These are phyloP conservation scores for Erpobdella octoculata DNA, from an alignment of 2,888 invertebrate species.

Conservation along the genomic window DNA sequence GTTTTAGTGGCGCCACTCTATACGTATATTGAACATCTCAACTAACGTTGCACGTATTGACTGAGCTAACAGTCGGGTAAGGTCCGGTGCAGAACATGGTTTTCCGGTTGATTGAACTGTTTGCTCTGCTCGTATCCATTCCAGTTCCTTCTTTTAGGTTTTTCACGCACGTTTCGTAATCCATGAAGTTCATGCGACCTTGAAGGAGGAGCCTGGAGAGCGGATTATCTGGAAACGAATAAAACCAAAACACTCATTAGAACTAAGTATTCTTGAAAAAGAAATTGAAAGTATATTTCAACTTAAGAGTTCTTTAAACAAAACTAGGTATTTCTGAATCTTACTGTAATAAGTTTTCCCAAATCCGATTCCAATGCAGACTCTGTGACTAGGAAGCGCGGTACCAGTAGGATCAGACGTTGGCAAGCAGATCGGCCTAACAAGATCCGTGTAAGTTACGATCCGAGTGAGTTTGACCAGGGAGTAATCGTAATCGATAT, in stretches of 20 bases:
- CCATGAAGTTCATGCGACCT: conserved; percentile 19
- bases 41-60: conserved; percentile 12
- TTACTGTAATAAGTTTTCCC: not conserved
- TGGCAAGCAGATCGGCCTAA: conserved; percentile 45
- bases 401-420: not conserved
- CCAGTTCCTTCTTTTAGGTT: not conserved
- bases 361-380: not conserved
- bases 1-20: too few species aligned
- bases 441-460: conserved; percentile 40
- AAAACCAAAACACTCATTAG: too few species aligned
- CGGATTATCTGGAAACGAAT: not conserved
- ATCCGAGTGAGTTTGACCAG: conserved; percentile 10
- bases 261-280: too few species aligned
- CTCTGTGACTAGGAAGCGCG: not conserved
- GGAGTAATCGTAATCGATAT: not conserved
- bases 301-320: not conserved
- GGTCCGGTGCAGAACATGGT: conserved; percentile 4
- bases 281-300: not conserved
- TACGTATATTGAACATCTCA: too few species aligned
- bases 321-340: not conserved
- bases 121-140: not conserved
- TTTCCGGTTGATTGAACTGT: not conserved
- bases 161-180: conserved; percentile 2
- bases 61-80: not conserved
- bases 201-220: conserved; percentile 11